phyloP scores from a whole-genome alignment of 37 sponge, comb jelly and placozoan genomes.

The Beroe forskalii region DNA sequence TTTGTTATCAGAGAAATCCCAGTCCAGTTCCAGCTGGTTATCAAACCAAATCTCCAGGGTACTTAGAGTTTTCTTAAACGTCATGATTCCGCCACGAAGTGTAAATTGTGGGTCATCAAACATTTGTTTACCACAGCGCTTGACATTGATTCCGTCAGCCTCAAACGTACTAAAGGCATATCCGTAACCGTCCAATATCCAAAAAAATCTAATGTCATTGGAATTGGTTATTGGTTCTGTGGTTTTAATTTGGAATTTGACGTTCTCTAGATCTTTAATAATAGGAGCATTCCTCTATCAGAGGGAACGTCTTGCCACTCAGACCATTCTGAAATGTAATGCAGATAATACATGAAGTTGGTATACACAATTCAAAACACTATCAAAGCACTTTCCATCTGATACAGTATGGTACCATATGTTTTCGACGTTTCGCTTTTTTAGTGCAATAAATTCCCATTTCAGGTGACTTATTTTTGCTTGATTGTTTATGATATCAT shows the following conservation, averaged over 20 bases:
- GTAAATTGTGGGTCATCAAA: background rate
- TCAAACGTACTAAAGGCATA: background rate
- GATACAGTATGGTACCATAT: too few species aligned
- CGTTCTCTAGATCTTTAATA: background rate
- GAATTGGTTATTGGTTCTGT: background rate
- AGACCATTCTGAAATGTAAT: background rate
- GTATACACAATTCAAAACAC: background rate
- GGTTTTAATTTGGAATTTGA: conserved; percentile 3
- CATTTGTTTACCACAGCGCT: background rate
- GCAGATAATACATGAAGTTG: background rate
- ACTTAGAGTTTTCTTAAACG: background rate
- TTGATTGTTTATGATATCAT: too few species aligned
- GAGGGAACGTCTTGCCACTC: background rate
- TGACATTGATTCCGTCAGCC: background rate
- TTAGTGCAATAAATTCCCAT: too few species aligned
- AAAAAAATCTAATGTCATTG: background rate
- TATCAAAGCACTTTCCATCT: background rate
- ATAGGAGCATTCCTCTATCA: background rate
- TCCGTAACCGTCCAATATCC: background rate
- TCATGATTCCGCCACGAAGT: background rate
- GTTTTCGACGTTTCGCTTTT: too few species aligned
- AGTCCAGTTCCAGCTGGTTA: background rate
- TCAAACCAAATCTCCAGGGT: background rate
- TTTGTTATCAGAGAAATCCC: background rate
- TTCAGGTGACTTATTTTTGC: too few species aligned